Percentiles rank a stretch among this genome's conserved stretches.
These are phyloP conservation scores for Plusia festucae DNA, from an alignment of 2,888 invertebrate genomes.

Conservation along the genomic window DNA sequence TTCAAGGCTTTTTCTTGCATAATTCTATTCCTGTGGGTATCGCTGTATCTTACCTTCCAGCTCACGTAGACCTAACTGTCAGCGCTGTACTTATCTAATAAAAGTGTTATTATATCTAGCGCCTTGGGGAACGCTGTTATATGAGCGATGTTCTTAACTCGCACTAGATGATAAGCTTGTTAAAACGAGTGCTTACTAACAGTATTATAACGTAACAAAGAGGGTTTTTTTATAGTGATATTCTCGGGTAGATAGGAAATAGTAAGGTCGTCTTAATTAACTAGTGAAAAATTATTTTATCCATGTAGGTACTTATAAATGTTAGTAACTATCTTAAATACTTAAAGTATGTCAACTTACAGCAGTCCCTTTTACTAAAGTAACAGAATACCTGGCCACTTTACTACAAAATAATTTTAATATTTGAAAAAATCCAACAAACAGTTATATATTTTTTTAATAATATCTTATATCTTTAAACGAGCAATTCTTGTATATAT, in stretches of 20 bases:
- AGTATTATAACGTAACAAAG: neutral
- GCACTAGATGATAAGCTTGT: slow-evolving; percentile 1
- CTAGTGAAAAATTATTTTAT: too few relatives aligned
- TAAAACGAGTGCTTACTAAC: neutral
- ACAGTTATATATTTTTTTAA: too few relatives aligned
- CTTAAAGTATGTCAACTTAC: too few relatives aligned
- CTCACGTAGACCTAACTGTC: slow-evolving; percentile 38
- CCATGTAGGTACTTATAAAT: too few relatives aligned
- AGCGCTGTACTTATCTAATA: slow-evolving; percentile 41
- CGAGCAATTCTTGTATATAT: too few relatives aligned
- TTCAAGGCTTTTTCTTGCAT: slow-evolving; percentile 33
- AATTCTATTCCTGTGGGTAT: slow-evolving; percentile 33
- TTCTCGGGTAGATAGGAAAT: neutral
- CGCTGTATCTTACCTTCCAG: slow-evolving; percentile 23
- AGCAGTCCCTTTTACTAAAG: too few relatives aligned
- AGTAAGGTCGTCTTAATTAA: too few relatives aligned
- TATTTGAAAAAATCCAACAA: too few relatives aligned
- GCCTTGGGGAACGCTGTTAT: slow-evolving; percentile 19
- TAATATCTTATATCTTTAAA: too few relatives aligned
- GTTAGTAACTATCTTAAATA: too few relatives aligned
- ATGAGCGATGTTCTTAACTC: slow-evolving; percentile 8
- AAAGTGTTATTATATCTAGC: slow-evolving; percentile 33
- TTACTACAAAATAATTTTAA: too few relatives aligned
- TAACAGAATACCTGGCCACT: too few relatives aligned
- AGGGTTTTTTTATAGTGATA: neutral